Base-by-base conservation (phyloP, 2,113 vertebrate genomes). In the Tupaia tana region DNA sequence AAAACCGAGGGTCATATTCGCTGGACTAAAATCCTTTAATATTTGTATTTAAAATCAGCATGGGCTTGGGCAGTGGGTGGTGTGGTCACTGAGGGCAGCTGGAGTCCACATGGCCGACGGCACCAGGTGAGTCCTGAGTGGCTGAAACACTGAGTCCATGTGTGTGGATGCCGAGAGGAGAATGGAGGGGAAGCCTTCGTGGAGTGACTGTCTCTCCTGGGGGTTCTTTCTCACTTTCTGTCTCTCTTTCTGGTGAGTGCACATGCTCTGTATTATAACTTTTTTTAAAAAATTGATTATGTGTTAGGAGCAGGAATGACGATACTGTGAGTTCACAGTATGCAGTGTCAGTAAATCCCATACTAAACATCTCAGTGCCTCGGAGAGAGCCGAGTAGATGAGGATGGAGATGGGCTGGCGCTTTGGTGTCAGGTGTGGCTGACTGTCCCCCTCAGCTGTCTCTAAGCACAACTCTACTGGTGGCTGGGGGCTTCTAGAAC, bases 401-500 rank as follows among this genome's bases (percentile, higher is more conserved):
- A 67, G 20, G 27, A 81, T 29, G 19, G 25, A 34, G 24, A 1
- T 11, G 58, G n/a, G 4, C 73, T 34, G 34, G 25, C 11, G n/a
- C 27, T 4, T 73, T 15, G 34, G 16, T 31, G 19, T 43, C 93
- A 82, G 80, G 31, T 80, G 71, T 22, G 1, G 13, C 18, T 56
- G 24, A 6, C 29, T 1, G 9, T 56, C 8, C 19, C 22, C 14
- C 6, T 74, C n/a, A 9, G 70, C 64, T 34, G 16, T 22, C 88
- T 58, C 67, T 80, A 34, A 64, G 27, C 74, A 52, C n/a, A 75
- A 1, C 24, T n/a, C 15, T 31, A 1, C 58, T 34, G 29, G 6
- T 27, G 25, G 61, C 82, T 79, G 71, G 29, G 52, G n/a, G 34
- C 87, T 93, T 75, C 86, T 43, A 43, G 86, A 89, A 89, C 31